Evolutionary conservation across 1,140 invertebrate genomes (phyloP), one percentile per base, ranked within the genome.

Genomic region (Lepidurus apus): DNA sequence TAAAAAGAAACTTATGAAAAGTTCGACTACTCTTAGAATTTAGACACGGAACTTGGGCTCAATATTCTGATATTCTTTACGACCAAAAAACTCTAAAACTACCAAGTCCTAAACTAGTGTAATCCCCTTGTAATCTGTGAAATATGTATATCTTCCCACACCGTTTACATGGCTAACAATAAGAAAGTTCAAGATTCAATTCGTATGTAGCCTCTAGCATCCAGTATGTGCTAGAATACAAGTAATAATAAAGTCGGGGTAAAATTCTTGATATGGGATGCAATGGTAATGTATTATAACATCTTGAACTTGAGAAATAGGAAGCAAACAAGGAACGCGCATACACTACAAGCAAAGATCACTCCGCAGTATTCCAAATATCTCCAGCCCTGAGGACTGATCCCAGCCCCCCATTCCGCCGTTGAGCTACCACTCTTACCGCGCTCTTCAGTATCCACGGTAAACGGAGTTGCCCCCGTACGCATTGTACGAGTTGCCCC

Each of bases 401-500:
- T 65, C 53, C 53, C 53, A 13, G 53, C 53, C 13, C 53, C 53
- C 53, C 53, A 65, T 65, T 65, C 53, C 53, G 53, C 21, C 13
- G 53, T n/a, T 65, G 53, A 65, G 53, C 53, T 65, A 65, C n/a
- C 53, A 65, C 53, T 65, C 53, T 65, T 65, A 65, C 53, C 13
- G 7, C 53, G 53, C 53, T 65, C 53, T 17, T 65, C 53, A 65
- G 53, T 65, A 65, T 65, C 53, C 53, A 21, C 53, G 8, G 53
- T 65, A 65, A 65, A 65, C 53, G 9, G 53, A 13, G 53, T 65
- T 65, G 53, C 6, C 13, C 53, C 53, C 53, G 13, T 65, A 65
- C 17, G 8, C 21, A 65, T 65, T 65, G 13, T 65, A 65, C 6
- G 53, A 21, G 53, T 9, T 65, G 13, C 17, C 17, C 17, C 53